Base-by-base conservation (phyloP, 1,140 invertebrate genomes). In the Aphaenogaster rudis region DNA sequence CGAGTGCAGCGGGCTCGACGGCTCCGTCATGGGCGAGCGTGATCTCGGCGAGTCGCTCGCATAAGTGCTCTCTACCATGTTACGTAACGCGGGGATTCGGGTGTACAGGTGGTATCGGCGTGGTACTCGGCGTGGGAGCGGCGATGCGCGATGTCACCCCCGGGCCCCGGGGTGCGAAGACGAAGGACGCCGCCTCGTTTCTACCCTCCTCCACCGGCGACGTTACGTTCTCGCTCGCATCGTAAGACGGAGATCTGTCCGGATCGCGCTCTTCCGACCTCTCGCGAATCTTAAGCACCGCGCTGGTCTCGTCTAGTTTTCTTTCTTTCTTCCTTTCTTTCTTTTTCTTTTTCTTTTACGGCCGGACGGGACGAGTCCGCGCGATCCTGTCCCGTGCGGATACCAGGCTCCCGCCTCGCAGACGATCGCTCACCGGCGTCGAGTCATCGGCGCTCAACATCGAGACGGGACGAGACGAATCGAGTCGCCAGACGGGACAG, bases 31-130 rank as follows among this genome's bases (percentile, higher is more conserved):
- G 88, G 95, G 94, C 61, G 94, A 95, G 81, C 94, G 93, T 86
- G 94, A 94, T 92, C 93, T 93, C 17, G 94, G 94, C 42, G 94
- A 93, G 63, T 95, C 95, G 90, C 93, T 92, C 42, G 93, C 91
- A 78, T 94, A 94, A 61, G 88, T 93, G 88, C 95, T 95, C 67
- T 95, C 94, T 88, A 95, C 95, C 95, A 95, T 95, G 88, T 84
- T 91, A 90, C 64, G 78, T 36, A 59, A 61, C 61, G 28, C 11
- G 77, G 50, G 52, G 3, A 5, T 50, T n/a, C 17, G 59, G 15
- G 6, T 13, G 6, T 33, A n/a, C 5, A 52, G 28, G n/a, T 33
- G 6, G 2, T 72, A 61, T 15, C 15, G 17, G 17, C 54, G 28
- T 21, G 28, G 28, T 8, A 1, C 13, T 39, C n/a, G 72, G 15